Conservation (phyloP, 2,113 vertebrate species). For the Pteruthius melanotis region DNA sequence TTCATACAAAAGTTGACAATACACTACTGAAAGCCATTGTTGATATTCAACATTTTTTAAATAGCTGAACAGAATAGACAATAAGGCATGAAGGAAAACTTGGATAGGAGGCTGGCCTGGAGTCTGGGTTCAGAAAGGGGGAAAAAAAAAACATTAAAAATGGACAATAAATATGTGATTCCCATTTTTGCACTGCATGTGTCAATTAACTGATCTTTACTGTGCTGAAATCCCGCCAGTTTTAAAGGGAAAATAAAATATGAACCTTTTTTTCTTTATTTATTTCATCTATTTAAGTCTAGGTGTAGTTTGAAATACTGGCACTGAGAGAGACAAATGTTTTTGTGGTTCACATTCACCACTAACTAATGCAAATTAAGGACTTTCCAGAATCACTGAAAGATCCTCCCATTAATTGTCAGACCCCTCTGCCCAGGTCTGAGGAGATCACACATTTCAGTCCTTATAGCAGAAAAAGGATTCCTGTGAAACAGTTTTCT, state of each 20-base stretch:
- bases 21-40: constrained; percentile 94
- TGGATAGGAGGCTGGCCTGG: constrained; percentile 91
- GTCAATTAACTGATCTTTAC: constrained; percentile 2
- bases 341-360: not conserved
- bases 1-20: constrained; percentile 99
- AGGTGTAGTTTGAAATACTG: not conserved
- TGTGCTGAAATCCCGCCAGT: not conserved
- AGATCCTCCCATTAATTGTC: not conserved
- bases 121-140: constrained; percentile 78
- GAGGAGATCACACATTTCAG: not conserved
- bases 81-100: constrained; percentile 94
- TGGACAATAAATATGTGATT: constrained; percentile 13
- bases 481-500: not conserved
- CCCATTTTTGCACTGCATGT: constrained; percentile 32
- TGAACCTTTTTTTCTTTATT: not conserved
- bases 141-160: constrained; percentile 34
- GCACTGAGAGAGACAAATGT: not conserved
- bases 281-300: not conserved
- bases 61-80: constrained; percentile 98
- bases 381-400: not conserved
- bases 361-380: not conserved
- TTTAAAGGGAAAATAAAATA: constrained; percentile 21
- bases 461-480: not conserved
- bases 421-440: not conserved
- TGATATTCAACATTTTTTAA: constrained; percentile 99